A percentile compares a stretch with the other conserved stretches of the same genome.
phyloP scores from a whole-genome alignment of 2,888 invertebrate species.

The Erannis defoliaria region DNA sequence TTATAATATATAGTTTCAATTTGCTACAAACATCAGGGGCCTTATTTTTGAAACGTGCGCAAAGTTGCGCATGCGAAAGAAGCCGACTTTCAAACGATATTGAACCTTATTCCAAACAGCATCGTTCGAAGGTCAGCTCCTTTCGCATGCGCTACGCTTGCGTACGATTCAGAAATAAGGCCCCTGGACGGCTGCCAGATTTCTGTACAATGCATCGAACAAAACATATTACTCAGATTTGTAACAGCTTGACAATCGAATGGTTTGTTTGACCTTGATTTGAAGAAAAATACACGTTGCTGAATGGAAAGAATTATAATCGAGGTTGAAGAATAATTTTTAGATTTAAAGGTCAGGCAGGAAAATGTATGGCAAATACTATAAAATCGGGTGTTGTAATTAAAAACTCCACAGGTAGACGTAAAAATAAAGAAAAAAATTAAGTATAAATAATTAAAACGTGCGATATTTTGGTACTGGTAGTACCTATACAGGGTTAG shows the following conservation, averaged over 20 bases:
- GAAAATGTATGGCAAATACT: neutral
- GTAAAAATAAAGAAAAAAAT: too few species aligned
- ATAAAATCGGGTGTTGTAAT: neutral
- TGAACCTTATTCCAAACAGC: too few species aligned
- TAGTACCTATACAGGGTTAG: too few species aligned
- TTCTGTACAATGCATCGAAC: slow-evolving; percentile 23
- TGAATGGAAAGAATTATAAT: neutral
- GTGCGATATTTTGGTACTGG: too few species aligned
- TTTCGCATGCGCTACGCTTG: too few species aligned
- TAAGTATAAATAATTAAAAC: too few species aligned
- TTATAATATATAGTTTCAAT: neutral
- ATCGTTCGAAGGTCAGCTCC: too few species aligned
- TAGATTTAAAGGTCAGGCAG: neutral
- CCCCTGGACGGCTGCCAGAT: slow-evolving; percentile 19
- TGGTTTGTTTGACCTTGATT: slow-evolving; percentile 30
- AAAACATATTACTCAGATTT: slow-evolving; percentile 10
- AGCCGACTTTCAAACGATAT: too few species aligned
- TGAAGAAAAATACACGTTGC: slow-evolving; percentile 8
- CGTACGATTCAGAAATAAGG: too few species aligned
- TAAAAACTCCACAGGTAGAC: neutral
- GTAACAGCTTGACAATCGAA: slow-evolving; percentile 24
- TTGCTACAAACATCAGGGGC: slow-evolving; percentile 3
- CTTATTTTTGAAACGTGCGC: too few species aligned
- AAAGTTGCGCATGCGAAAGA: too few species aligned
- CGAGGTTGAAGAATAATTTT: neutral